A percentile compares a stretch with the other conserved stretches of the same genome.
Conservation (phyloP, 1,140 invertebrate genomes). For the Drosophila bocki region DNA sequence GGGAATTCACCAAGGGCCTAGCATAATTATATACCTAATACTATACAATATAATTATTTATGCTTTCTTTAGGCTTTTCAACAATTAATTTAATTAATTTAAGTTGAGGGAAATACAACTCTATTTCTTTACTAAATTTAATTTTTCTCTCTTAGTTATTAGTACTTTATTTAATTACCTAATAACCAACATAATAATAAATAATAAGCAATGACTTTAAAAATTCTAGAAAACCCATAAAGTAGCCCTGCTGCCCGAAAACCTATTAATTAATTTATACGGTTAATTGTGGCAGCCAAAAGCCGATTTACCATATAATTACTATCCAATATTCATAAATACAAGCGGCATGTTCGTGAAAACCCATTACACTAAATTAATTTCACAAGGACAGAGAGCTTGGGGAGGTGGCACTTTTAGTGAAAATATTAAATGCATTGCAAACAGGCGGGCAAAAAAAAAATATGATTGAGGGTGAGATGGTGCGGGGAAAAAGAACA, state of each 20-base stretch:
- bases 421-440: slow-evolving; percentile 59
- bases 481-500: neutral
- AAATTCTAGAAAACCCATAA: slow-evolving; percentile 20
- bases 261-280: slow-evolving; percentile 68
- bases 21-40: slow-evolving; percentile 22
- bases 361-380: slow-evolving; percentile 75
- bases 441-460: slow-evolving; percentile 5
- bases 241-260: neutral
- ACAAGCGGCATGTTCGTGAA: slow-evolving; percentile 35
- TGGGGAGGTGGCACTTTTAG: slow-evolving; percentile 12
- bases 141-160: neutral
- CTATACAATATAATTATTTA: neutral
- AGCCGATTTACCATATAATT: slow-evolving; percentile 72
- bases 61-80: neutral
- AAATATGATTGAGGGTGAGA: slow-evolving; percentile 14
- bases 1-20: slow-evolving; percentile 8
- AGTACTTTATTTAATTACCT: neutral
- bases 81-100: slow-evolving; percentile 11
- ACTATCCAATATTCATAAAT: slow-evolving; percentile 67
- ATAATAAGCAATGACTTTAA: slow-evolving; percentile 11
- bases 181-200: slow-evolving; percentile 1
- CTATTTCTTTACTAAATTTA: neutral
- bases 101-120: neutral
- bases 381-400: slow-evolving; percentile 34
- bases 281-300: slow-evolving; percentile 59